phyloP scores from a whole-genome alignment of 2,113 vertebrate species.

The Peromyscus californicus region DNA sequence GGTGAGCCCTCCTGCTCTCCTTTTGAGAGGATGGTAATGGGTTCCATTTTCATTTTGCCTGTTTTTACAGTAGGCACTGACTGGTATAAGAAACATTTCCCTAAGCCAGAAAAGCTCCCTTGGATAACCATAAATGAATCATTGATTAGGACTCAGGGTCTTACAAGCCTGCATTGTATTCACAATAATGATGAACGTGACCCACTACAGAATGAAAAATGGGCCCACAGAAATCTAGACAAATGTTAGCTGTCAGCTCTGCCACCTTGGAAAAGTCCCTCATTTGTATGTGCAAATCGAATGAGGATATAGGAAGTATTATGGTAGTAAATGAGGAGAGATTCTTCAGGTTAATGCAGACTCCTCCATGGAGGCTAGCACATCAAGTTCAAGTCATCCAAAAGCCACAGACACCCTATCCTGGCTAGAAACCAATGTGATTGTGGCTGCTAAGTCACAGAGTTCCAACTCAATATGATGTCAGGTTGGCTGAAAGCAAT shows the following conservation, averaged over 20 bases:
- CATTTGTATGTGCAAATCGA: constrained; percentile 6
- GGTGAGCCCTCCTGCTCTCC: background rate
- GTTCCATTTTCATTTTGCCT: background rate
- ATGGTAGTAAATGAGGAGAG: constrained; percentile 7
- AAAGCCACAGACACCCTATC: background rate
- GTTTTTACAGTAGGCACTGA: background rate
- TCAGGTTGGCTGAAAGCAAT: background rate
- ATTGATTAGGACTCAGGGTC: constrained; percentile 9
- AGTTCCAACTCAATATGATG: background rate
- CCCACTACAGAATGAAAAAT: constrained; percentile 52
- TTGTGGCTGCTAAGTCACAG: background rate
- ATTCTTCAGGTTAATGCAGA: constrained; percentile 7
- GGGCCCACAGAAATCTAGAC: constrained; percentile 62
- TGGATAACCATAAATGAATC: constrained; percentile 51
- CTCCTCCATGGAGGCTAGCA: background rate
- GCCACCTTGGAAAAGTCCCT: constrained; percentile 39
- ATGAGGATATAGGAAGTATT: constrained; percentile 18
- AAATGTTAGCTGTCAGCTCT: constrained; percentile 56
- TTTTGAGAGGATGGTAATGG: background rate
- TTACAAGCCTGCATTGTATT: constrained; percentile 20
- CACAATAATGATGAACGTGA: constrained; percentile 58
- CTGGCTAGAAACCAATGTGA: background rate
- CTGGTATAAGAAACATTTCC: background rate
- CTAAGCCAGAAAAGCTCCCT: constrained; percentile 27
- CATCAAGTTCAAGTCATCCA: background rate